A percentile compares a stretch with the other conserved stretches of the same genome.
Evolutionary conservation across 2,113 vertebrate species (phyloP).

Genomic region (Salvelinus namaycush): DNA sequence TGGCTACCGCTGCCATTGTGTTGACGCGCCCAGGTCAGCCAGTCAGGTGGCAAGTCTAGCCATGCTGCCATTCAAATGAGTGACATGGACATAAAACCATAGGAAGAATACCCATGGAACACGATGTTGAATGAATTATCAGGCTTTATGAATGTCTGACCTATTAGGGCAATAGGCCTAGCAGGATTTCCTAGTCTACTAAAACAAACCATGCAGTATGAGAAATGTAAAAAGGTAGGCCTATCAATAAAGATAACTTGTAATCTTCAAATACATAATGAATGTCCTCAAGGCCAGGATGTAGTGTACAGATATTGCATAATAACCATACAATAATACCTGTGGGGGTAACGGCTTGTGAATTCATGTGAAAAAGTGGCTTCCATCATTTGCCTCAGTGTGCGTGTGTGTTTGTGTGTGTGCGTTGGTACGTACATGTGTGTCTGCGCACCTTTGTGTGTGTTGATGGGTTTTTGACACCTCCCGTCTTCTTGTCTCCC

Average conservation of each 20-base stretch:
- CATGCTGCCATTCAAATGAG: neutral
- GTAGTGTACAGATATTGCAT: too few relatives aligned
- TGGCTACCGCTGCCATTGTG: slow-evolving; percentile 34
- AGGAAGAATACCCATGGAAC: neutral
- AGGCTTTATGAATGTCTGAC: neutral
- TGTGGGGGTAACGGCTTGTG: neutral
- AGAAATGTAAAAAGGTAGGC: neutral
- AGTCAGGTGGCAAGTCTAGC: slow-evolving; percentile 10
- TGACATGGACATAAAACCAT: neutral
- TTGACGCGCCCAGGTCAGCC: neutral
- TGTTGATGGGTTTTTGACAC: slow-evolving; percentile 50
- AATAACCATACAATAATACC: neutral
- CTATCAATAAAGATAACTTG: too few relatives aligned
- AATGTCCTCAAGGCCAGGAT: too few relatives aligned
- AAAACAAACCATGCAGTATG: neutral
- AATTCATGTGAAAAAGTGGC: neutral
- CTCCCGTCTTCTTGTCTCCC: slow-evolving; percentile 42
- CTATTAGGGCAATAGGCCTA: neutral
- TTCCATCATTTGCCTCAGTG: neutral
- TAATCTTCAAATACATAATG: too few relatives aligned
- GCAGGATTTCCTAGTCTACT: neutral
- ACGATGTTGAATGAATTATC: neutral
- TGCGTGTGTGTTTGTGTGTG: neutral
- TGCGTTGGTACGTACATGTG: neutral
- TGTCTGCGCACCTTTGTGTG: neutral